Evolutionary conservation across 2,888 invertebrate genomes (phyloP).

Genomic region (Ophonus ardosiacus): DNA sequence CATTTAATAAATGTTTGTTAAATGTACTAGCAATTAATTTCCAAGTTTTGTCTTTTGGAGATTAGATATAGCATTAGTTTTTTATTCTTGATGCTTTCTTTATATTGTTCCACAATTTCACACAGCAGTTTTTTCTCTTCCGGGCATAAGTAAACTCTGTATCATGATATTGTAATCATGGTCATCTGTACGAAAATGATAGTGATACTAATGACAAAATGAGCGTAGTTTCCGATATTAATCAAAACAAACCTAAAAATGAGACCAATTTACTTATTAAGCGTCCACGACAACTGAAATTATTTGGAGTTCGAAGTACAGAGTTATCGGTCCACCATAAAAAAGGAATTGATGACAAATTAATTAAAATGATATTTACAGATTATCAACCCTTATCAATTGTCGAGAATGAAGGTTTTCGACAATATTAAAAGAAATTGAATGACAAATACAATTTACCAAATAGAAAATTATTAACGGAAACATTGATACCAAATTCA

Average conservation of each 20-base stretch:
- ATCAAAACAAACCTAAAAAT: not conserved
- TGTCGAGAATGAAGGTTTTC: conserved; percentile 64
- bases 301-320: not conserved
- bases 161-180: no score
- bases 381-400: not conserved
- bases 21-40: no score
- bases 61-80: no score
- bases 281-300: conserved; percentile 9
- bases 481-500: conserved; percentile 42
- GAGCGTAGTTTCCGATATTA: not conserved
- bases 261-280: not conserved
- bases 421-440: conserved; percentile 59
- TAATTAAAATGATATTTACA: conserved; percentile 8
- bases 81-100: no score
- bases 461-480: conserved; percentile 56
- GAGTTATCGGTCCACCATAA: conserved; percentile 1
- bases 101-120: no score
- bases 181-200: no score
- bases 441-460: conserved; percentile 59
- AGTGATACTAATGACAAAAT: not conserved
- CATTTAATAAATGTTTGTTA: no score
- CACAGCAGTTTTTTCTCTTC: no score
- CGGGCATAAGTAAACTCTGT: no score
- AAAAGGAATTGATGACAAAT: not conserved
- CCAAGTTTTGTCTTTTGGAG: no score